Base-by-base conservation (phyloP, 1,140 invertebrate species). In the Trichomalopsis sarcophagae region DNA sequence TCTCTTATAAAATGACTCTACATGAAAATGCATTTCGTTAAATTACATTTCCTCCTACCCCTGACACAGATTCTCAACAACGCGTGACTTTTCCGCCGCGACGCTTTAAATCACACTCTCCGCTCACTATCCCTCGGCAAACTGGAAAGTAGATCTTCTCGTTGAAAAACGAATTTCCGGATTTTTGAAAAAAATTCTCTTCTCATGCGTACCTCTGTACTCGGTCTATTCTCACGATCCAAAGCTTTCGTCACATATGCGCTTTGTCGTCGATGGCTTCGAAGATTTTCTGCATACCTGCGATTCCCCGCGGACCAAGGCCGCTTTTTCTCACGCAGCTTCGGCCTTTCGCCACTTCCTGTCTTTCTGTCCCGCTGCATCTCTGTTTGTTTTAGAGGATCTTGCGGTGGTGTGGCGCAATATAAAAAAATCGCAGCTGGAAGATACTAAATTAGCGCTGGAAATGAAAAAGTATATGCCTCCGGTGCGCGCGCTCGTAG, bases 161-260 rank as follows among this genome's bases (percentile, higher is more conserved):
- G 10, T 44, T 44, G 1, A 44, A 44, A 44, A 44, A 44, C 10
- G 9, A 44, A 44, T 44, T 44, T 44, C 10, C 27, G 27, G 27
- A 27, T 27, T 27, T 27, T 27, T 27, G 27, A 27, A 27, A 27
- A 27, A 27, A 7, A 44, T 44, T 36, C 5, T 14, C n/a, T 9
- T 80, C 44, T 17, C 7, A 10, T 17, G 5, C 11, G 4, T 71
- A 71, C 36, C 69, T 74, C 76, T 27, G 84, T 69, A n/a, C 21
- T 62, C 14, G 77, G 62, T 27, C 75, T 77, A 74, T 85, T 74
- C 79, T 27, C 69, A 40, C 84, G 30, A n/a, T 40, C 62, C 30
- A 5, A 44, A 36, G 68, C 81, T 85, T 86, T 85, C 87, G 77
- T 73, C 81, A 50, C 74, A 21, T 14, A 50, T 17, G 47, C 10